phyloP scores from a whole-genome alignment of 2,113 vertebrate genomes.

The Leucoraja erinaceus region DNA sequence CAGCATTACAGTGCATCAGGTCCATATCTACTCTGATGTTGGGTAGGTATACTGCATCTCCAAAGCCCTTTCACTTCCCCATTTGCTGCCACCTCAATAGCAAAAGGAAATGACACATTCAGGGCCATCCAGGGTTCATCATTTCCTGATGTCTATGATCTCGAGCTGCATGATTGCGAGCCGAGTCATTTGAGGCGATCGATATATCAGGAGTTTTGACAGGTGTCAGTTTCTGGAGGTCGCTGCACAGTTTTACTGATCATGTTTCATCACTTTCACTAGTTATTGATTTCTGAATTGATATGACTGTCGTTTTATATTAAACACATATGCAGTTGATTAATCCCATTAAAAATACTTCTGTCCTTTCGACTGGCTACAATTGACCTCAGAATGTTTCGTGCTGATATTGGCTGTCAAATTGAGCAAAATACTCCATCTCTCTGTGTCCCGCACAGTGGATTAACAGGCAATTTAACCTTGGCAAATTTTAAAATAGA shows the following conservation, averaged over 20 bases:
- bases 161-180: neutral
- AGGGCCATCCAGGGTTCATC: neutral
- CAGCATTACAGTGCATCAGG: too few species aligned
- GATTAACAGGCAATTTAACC: neutral
- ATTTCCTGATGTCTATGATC: neutral
- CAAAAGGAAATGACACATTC: neutral
- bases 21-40: neutral
- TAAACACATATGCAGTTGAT: neutral
- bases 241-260: neutral
- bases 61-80: neutral
- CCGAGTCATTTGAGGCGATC: too few species aligned
- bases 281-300: neutral
- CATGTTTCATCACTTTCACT: neutral
- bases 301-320: neutral
- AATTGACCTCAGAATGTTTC: neutral
- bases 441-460: neutral
- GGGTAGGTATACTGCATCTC: neutral
- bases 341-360: neutral
- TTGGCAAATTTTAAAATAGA: neutral
- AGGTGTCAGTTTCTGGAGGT: neutral
- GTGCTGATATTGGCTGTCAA: neutral
- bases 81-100: neutral
- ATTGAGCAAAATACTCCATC: neutral
- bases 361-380: neutral
- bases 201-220: too few species aligned